Evolutionary conservation across 2,113 vertebrate species (phyloP).

Genomic region (Varanus komodoensis): DNA sequence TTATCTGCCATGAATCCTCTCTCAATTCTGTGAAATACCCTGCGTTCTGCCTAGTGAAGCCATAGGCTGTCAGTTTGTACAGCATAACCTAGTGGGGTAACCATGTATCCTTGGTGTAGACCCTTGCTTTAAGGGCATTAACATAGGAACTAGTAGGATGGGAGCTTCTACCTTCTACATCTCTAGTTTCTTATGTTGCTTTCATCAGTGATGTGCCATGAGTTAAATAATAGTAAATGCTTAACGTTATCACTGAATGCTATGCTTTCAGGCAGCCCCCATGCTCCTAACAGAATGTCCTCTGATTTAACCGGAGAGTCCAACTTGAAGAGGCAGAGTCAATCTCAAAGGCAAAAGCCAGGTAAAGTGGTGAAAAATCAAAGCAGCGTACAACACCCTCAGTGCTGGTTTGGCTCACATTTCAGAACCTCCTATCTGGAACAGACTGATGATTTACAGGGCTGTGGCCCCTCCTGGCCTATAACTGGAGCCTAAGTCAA

Average conservation of each 20-base stretch:
- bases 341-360: constrained; percentile 71
- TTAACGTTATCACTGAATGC: neutral
- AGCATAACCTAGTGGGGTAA: neutral
- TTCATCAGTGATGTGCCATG: neutral
- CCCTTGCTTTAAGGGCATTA: neutral
- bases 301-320: constrained; percentile 53
- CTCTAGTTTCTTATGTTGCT: neutral
- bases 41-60: neutral
- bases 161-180: neutral
- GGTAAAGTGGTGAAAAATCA: constrained; percentile 65
- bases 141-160: neutral
- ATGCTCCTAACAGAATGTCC: constrained; percentile 62
- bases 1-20: neutral
- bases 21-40: neutral
- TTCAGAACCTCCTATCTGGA: neutral
- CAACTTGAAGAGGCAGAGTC: constrained; percentile 79
- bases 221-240: neutral
- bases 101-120: neutral
- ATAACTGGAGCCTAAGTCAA: neutral
- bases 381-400: no score
- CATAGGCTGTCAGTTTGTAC: neutral
- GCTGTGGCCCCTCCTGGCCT: neutral
- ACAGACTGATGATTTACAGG: neutral
- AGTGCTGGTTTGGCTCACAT: neutral
- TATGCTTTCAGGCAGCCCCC: constrained; percentile 74